phyloP scores from a whole-genome alignment of 2,113 vertebrate genomes.

The Garra rufa region DNA sequence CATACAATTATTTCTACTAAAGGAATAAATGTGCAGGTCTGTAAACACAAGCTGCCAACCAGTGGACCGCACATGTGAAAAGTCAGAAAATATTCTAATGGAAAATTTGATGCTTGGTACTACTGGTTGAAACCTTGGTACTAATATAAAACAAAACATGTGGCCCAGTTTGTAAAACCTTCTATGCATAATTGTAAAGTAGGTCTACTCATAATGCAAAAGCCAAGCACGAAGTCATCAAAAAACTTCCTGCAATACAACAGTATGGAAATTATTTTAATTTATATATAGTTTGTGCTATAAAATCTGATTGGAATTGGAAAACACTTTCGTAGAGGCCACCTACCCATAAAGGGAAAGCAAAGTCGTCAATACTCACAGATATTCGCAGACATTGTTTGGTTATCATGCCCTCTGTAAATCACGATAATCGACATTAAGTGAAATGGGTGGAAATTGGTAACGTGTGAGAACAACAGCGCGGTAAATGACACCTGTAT shows the following conservation, averaged over 20 bases:
- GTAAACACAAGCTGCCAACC: too few relatives aligned
- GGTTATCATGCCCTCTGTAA: neutral
- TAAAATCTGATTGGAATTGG: neutral
- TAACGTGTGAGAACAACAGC: neutral
- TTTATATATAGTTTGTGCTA: neutral
- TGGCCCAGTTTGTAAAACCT: neutral
- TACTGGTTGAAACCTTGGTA: neutral
- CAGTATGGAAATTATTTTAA: neutral
- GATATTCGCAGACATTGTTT: neutral
- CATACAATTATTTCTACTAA: neutral
- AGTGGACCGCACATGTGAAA: neutral
- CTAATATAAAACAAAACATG: neutral
- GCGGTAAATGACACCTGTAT: neutral
- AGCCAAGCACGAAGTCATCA: neutral
- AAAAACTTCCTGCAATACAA: neutral
- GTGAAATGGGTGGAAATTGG: neutral
- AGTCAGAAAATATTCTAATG: neutral
- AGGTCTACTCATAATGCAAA: neutral
- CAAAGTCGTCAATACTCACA: neutral
- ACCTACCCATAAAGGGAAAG: neutral
- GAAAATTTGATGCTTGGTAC: neutral
- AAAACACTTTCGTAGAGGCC: too few relatives aligned
- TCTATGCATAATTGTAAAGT: neutral
- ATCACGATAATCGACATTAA: too few relatives aligned
- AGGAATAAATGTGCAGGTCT: neutral